A percentile compares a stretch with the other conserved stretches of the same genome.
These are phyloP conservation scores for Characodon lateralis DNA, from an alignment of 2,797 vertebrate genomes.

Conservation along the genomic window DNA sequence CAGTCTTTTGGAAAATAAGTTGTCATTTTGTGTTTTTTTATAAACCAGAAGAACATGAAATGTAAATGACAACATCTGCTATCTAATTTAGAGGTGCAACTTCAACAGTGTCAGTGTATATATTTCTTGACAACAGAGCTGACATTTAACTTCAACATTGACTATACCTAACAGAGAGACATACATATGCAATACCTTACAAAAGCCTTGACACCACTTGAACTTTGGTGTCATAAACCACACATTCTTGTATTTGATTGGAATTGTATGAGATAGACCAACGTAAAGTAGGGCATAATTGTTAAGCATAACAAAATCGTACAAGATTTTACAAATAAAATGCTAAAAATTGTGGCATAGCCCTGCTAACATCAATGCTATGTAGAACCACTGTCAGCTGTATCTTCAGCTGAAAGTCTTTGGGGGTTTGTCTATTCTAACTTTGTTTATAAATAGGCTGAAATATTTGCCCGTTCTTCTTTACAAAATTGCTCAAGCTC, in stretches of 20 bases:
- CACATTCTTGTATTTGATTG: neutral
- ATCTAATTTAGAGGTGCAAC: neutral
- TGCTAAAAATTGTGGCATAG: too few relatives aligned
- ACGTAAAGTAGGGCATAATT: too few relatives aligned
- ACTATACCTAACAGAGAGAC: neutral
- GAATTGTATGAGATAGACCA: too few relatives aligned
- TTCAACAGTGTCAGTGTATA: neutral
- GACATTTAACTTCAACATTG: neutral
- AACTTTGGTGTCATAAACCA: neutral
- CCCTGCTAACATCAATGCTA: too few relatives aligned
- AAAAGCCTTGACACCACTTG: neutral
- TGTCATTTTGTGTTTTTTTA: constrained; percentile 1
- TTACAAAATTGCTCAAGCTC: too few relatives aligned
- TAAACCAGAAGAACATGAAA: neutral
- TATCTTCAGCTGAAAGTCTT: neutral
- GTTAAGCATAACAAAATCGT: too few relatives aligned
- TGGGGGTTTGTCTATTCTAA: neutral
- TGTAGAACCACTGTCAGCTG: too few relatives aligned
- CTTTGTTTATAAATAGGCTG: neutral
- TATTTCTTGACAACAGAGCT: neutral
- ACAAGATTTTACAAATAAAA: neutral
- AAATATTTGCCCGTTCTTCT: neutral
- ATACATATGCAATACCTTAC: neutral
- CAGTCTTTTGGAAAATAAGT: neutral
- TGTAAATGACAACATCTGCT: constrained; percentile 4